A percentile compares a stretch with the other conserved stretches of the same genome.
phyloP scores from a whole-genome alignment of 1,140 invertebrate genomes.

The Ptiloglossa arizonensis region DNA sequence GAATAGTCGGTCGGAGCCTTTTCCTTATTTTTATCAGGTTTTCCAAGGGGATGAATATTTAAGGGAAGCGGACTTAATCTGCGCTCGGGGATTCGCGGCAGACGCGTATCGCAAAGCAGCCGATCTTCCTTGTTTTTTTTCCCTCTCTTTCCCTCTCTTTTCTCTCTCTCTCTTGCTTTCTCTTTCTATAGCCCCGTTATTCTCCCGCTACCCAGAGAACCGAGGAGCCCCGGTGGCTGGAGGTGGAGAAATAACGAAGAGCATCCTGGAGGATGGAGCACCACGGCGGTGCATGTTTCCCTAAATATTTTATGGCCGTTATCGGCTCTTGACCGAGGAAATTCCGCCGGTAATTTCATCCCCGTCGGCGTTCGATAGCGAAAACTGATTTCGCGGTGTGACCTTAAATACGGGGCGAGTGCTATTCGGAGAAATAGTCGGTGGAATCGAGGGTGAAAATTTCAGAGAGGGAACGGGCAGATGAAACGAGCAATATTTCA shows the following conservation, averaged over 20 bases:
- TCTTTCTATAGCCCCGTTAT: conserved; percentile 40
- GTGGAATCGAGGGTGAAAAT: background rate
- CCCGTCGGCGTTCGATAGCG: conserved; percentile 50
- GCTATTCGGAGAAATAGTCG: background rate
- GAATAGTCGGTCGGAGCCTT: conserved; percentile 51
- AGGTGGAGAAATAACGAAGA: conserved; percentile 65
- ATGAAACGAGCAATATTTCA: background rate
- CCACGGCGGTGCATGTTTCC: conserved; percentile 60
- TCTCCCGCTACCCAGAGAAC: conserved; percentile 38
- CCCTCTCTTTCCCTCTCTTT: background rate
- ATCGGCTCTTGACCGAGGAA: conserved; percentile 69
- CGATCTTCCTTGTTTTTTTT: conserved; percentile 55
- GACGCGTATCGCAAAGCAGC: conserved; percentile 74
- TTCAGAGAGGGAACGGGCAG: background rate
- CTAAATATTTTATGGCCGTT: conserved; percentile 71
- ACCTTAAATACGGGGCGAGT: conserved; percentile 13
- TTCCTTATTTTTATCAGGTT: conserved; percentile 78
- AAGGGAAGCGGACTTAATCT: conserved; percentile 77
- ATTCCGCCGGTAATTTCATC: conserved; percentile 65
- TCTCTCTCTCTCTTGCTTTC: background rate
- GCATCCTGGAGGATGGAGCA: conserved; percentile 56
- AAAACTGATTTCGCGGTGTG: conserved; percentile 34
- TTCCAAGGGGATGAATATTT: conserved; percentile 79
- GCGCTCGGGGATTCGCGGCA: conserved; percentile 76
- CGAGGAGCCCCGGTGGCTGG: conserved; percentile 18